Evolutionary conservation across 2,113 vertebrate species (phyloP), one percentile per base, ranked within the genome.

Genomic region (Sprattus sprattus): DNA sequence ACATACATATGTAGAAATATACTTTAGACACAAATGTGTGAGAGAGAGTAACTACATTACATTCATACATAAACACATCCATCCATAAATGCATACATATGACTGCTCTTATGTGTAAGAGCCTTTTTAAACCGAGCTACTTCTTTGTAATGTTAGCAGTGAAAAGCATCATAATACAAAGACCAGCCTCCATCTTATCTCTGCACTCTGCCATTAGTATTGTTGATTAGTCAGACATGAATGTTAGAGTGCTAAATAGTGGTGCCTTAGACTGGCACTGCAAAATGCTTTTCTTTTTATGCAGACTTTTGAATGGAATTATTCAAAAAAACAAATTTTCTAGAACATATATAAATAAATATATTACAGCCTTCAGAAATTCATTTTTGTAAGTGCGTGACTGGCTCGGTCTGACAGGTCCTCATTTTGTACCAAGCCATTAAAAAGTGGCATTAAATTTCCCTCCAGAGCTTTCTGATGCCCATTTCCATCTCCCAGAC

Each of bases 51-150:
- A 22, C 52, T 52, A 81, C 78, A 39, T 82, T 84, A 86, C 13
- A 75, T 67, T 67, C 52, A 82, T 67, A 82, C 32, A 81, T 32
- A 49, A 49, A 84, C 83, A 60, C 16, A 67, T 67, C 25, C 60
- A 67, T 28, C 25, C 60, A 25, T 8, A 13, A 39, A 39, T 39
- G 39, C 60, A n/a, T 32, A 13, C 64, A 71, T 71, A 32, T 71
- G 13, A 49, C n/a, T 28, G n/a, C n/a, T 25, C 25, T 71, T 71
- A 32, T 32, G 64, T 28, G 64, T 28, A 10, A 32, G 64, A 28
- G 64, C 64, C 32, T 71, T 71, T 32, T 3, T 32, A 11, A 28
- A 28, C 7, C 9, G 9, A 71, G 25, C 9, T 32, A 7, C 3
- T 9, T 71, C 11, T 32, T 28, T 71, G 64, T 6, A 10, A 9